Evolutionary conservation across 2,888 invertebrate genomes (phyloP), one percentile per base, ranked within the genome.

Genomic region (Parnassius apollo): DNA sequence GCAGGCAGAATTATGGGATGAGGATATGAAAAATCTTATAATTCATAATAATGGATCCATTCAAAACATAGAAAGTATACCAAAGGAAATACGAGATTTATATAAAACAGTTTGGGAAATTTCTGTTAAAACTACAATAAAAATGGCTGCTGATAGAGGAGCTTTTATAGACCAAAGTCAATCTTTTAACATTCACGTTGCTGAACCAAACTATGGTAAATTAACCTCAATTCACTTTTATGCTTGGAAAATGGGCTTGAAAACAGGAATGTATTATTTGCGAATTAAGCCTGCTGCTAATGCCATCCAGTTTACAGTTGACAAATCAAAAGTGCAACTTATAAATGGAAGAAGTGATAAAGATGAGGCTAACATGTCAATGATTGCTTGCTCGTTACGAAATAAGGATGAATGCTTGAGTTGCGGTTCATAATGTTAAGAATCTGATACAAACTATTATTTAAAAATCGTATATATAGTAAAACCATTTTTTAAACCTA

Each of bases 141-240:
- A 98, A 84, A 98, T 99, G 99, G 98, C 99, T 11, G 98, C 98
- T 0, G 99, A 99, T 84, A 94, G 99, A 69, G 99, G 98, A 2
- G 98, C 99, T 0, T 99, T 96, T 82, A 99, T 99, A 75, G 99
- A 99, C 88, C 99, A 99, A 90, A 98, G 98, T 69, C 99, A 99
- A 82, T 98, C 98, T 0, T 94, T 99, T 73, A 99, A 99, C 84
- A 95, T 99, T 69, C 98, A 99, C 85, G 97, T 99, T 64, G 98
- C 98, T 7, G 96, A 97, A 80, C 98, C 99, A 7, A 97, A 96
- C 78, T 97, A 97, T 80, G 98, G 96, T 7, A 98, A 98, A 82
- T 91, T 99, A 61, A 97, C 98, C 2, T 99, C 99, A 2, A 99
- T 99, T 94, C 99, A 99, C 88, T 99, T 99, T 86, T 97, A 97